These are phyloP conservation scores for Drosophila pseudotalamancana DNA, from an alignment of 2,888 invertebrate species.

Conservation along the genomic window DNA sequence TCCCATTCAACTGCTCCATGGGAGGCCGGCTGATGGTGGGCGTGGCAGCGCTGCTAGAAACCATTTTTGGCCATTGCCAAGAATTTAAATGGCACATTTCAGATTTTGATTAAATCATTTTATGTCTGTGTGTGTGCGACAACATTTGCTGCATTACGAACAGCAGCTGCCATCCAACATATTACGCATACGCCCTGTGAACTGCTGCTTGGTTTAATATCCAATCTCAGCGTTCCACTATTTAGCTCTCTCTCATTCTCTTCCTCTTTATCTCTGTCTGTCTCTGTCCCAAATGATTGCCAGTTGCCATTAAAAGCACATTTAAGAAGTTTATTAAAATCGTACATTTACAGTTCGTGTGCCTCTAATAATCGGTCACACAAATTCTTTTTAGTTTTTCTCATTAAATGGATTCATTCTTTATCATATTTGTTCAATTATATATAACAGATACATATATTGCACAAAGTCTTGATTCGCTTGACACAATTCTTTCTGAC, in stretches of 20 bases:
- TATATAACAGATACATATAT: too few species aligned
- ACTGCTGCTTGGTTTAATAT: conserved; percentile 10
- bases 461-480: too few species aligned
- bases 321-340: background rate
- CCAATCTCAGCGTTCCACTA: conserved; percentile 4
- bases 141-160: background rate
- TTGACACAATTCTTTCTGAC: too few species aligned
- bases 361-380: too few species aligned
- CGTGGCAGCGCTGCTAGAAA: conserved; percentile 19
- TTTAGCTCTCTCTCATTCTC: background rate
- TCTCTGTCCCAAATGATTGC: conserved; percentile 24
- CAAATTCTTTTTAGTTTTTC: too few species aligned
- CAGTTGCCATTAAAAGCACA: conserved; percentile 14
- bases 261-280: background rate
- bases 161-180: conserved; percentile 3
- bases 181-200: conserved; percentile 39
- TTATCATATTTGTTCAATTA: too few species aligned
- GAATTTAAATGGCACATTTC: conserved; percentile 74
- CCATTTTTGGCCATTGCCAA: conserved; percentile 36
- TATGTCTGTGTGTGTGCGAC: conserved; percentile 42
- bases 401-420: too few species aligned
- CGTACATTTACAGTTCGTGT: background rate
- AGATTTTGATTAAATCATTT: conserved; percentile 73
- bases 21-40: background rate
- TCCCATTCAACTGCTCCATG: conserved; percentile 14